Evolutionary conservation across 2,888 invertebrate genomes (phyloP), one percentile per base, ranked within the genome.

Genomic region (Danaus chrysippus): DNA sequence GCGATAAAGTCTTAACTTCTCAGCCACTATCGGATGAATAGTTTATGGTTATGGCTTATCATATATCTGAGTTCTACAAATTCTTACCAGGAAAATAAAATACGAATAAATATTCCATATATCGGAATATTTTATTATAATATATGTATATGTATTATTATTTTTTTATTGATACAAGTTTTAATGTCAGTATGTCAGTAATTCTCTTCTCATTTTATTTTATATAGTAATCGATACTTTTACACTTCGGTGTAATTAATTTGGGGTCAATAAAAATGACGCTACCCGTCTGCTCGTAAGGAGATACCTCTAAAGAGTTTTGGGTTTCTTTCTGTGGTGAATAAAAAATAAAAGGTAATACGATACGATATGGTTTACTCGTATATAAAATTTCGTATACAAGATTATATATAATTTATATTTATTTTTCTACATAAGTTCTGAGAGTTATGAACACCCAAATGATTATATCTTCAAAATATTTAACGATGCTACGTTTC

Each of bases 41-140:
- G 73, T 87, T 87, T 87, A 87, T 86, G 81, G 81, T 72, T 72
- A 68, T 70, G 67, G 73, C 69, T 76, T 87, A 87, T 87, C 87
- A 76, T 75, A 72, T 81, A 86, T 87, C 87, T 80, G 72, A 77
- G 76, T 80, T 78, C 78, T 76, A 49, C 49, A 49, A 49, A 11
- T 46, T 17, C 49, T 17, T 49, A 49, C 17, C 49, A 11, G 10
- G 46, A 46, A 13, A 46, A 46, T n/a, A 46, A 46, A 46, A 13
- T 13, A 34, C 23, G 23, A 34, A 34, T 1, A 2, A 17, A 49
- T 10, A 17, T 49, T 49, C 17, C 11, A 3, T n/a, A 11, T 17
- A 49, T 49, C 17, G 49, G 15, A 15, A 13, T n/a, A 46, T 46
- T 46, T 6, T n/a, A n/a, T 10, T 9, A 0, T 13, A 46, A 3